Evolutionary conservation across 2,113 vertebrate species (phyloP).

Genomic region (Sardina pilchardus): DNA sequence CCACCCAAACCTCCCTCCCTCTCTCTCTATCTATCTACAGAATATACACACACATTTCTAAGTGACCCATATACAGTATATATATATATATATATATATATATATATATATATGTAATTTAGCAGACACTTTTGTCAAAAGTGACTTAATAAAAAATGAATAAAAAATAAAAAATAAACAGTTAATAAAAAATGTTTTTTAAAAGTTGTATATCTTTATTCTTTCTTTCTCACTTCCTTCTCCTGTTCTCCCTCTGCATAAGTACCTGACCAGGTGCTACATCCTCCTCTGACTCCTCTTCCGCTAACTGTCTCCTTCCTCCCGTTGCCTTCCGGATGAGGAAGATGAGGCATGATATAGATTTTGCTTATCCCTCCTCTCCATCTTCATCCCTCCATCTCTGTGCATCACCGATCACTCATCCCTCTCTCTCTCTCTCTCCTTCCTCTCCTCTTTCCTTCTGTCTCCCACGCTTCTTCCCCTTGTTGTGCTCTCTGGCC

Average conservation of each 20-base stretch:
- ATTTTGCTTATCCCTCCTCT: neutral
- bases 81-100: neutral
- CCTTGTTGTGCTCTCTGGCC: conserved; percentile 4
- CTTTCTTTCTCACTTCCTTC: no score
- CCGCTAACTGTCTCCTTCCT: neutral
- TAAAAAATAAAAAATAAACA: no score
- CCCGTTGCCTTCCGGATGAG: neutral
- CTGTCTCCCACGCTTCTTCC: neutral
- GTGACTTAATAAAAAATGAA: no score
- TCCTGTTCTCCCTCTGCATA: neutral
- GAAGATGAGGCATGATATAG: neutral
- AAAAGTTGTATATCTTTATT: no score
- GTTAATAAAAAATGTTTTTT: no score
- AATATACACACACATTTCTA: no score
- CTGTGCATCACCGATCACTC: neutral
- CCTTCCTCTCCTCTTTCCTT: neutral
- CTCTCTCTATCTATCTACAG: neutral
- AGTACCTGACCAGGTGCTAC: neutral
- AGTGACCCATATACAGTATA: no score
- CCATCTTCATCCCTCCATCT: neutral
- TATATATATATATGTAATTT: conserved; percentile 40
- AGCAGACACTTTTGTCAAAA: conserved; percentile 35
- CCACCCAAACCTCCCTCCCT: neutral
- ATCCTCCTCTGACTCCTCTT: neutral
- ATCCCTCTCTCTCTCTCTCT: neutral